Percentiles rank a stretch among this genome's conserved stretches.
Evolutionary conservation across 2,888 invertebrate species (phyloP).

Genomic region (Agapostemon virescens): DNA sequence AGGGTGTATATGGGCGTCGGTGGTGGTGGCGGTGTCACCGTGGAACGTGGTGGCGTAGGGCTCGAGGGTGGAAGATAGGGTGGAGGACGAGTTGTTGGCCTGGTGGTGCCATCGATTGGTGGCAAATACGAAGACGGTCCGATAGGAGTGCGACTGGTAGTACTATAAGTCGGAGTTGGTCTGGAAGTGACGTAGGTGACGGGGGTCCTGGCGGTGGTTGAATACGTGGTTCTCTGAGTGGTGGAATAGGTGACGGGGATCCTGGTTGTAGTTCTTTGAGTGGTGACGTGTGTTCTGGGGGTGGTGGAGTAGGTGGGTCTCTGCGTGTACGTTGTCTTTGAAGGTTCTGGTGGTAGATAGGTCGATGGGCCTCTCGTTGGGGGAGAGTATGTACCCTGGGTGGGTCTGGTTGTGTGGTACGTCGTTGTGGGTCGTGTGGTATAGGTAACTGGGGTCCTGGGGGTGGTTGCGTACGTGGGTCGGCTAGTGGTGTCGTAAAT

Average conservation of each 20-base stretch:
- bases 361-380: no score
- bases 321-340: no score
- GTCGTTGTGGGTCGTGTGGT: conserved; percentile 15
- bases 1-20: conserved; percentile 73
- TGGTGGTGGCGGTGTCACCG: conserved; percentile 79
- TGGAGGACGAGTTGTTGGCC: conserved; percentile 65
- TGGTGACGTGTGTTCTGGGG: conserved; percentile 21
- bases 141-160: conserved; percentile 18
- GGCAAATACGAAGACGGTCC: conserved; percentile 26
- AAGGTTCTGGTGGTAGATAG: no score
- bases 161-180: background rate
- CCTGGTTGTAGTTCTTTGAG: conserved; percentile 23
- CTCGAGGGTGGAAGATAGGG: conserved; percentile 77
- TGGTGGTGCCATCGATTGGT: background rate
- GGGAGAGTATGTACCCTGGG: no score
- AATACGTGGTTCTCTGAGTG: conserved; percentile 39
- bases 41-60: conserved; percentile 68
- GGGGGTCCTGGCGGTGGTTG: conserved; percentile 30
- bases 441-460: background rate
- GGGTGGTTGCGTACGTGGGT: no score
- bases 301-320: conserved; percentile 25
- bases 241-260: background rate
- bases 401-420: no score
- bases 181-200: background rate
- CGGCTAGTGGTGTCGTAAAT: no score